Evolutionary conservation across 2,797 vertebrate species (phyloP), one percentile per base, ranked within the genome.

Genomic region (Fistularia commersonii): DNA sequence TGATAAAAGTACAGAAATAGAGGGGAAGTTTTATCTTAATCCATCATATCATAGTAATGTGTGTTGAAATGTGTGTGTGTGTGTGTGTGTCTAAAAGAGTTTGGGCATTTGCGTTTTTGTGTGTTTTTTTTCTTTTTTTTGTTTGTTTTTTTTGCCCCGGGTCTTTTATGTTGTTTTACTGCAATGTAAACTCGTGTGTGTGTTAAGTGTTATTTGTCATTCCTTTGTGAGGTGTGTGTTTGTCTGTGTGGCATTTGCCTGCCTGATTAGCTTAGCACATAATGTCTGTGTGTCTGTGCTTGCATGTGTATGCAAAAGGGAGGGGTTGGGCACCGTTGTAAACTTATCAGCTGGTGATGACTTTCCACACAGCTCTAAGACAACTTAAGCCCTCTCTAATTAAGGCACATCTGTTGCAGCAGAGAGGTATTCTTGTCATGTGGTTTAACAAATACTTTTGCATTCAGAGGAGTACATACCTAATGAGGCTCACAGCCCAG

Each of bases 331-430:
- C 61, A 71, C n/a, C 32, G 76, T 80, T 83, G 84, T 90, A 90
- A 89, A 89, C 79, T 84, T 88, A 87, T 88, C 86, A 88, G 85
- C 78, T 77, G 79, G 74, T 84, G 83, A 86, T 83, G 84, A 86
- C 85, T 88, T 89, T 87, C 81, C 82, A 84, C 83, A 77, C 82
- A 70, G 77, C 88, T 84, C 84, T 89, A 90, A 89, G 87, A 89
- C 89, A 87, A 87, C 86, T 90, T 91, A 91, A 90, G 87, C 87
- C 88, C 79, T 66, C 83, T 90, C 83, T 91, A 91, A 92, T 91
- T 91, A 92, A 83, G 62, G 84, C 90, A 91, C 90, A 91, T 92
- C 89, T 92, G 90, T 91, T 91, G 82, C 83, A 82, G 81, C 72
- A 79, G 78, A 82, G 77, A 86, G 86, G 87, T 88, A 88, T 90